These are phyloP conservation scores for Iphiclides podalirius DNA, from an alignment of 2,888 invertebrate species.

Conservation along the genomic window DNA sequence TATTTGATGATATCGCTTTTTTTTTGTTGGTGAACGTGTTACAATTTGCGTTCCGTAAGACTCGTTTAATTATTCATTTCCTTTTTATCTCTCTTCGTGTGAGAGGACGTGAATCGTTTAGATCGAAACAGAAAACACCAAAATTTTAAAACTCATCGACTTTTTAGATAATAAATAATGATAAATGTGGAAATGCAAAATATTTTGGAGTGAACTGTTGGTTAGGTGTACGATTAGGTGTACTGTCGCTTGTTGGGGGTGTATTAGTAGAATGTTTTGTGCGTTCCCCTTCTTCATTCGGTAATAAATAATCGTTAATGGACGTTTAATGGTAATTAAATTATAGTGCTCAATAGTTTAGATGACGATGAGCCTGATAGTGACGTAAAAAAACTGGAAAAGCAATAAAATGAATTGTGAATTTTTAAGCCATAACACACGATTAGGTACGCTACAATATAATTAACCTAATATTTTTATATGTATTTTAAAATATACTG, in stretches of 20 bases:
- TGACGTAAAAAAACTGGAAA: conserved; percentile 48
- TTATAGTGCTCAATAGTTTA: conserved; percentile 76
- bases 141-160: conserved; percentile 74
- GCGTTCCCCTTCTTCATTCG: conserved; percentile 54
- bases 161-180: conserved; percentile 77
- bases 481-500: conserved; percentile 77
- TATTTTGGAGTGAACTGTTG: conserved; percentile 72
- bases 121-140: conserved; percentile 77
- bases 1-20: conserved; percentile 21
- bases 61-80: conserved; percentile 26
- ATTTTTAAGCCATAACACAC: conserved; percentile 56
- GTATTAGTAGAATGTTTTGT: conserved; percentile 71
- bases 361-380: conserved; percentile 43
- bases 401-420: conserved; percentile 72
- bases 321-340: conserved; percentile 51
- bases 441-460: conserved; percentile 57
- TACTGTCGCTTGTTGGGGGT: conserved; percentile 46
- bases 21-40: conserved; percentile 9
- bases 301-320: conserved; percentile 50
- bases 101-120: conserved; percentile 32
- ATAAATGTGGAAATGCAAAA: conserved; percentile 57
- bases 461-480: conserved; percentile 75
- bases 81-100: conserved; percentile 14
- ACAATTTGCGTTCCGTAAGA: conserved; percentile 27
- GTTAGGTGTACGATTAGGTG: conserved; percentile 51